A percentile compares a stretch with the other conserved stretches of the same genome.
These are phyloP conservation scores for Nasonia vitripennis DNA, from an alignment of 1,140 invertebrate genomes.

Conservation along the genomic window DNA sequence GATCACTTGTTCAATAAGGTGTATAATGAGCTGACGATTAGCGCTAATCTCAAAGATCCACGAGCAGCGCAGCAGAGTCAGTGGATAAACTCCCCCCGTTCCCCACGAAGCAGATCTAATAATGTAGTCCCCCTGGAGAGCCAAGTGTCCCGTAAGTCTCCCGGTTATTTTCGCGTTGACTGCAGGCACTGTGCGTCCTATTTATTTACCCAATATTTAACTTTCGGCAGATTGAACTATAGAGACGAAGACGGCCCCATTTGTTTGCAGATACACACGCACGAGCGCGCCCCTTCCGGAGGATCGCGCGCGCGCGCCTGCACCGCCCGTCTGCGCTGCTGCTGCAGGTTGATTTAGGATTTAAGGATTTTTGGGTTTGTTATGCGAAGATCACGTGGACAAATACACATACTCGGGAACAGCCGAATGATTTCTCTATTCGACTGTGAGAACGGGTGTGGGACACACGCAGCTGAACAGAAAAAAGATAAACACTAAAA, in stretches of 20 bases:
- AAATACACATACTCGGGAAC: slow-evolving; percentile 61
- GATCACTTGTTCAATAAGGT: not conserved
- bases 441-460: not conserved
- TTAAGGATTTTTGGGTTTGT: slow-evolving; percentile 71
- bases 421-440: slow-evolving; percentile 65
- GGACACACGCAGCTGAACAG: not conserved
- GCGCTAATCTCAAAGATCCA: not conserved
- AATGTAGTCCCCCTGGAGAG: not conserved
- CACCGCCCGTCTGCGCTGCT: slow-evolving; percentile 57
- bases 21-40: not conserved
- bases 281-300: not conserved
- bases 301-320: slow-evolving; percentile 37
- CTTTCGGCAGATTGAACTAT: slow-evolving; percentile 65
- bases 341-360: slow-evolving; percentile 73
- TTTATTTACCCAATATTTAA: slow-evolving; percentile 71
- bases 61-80: not conserved
- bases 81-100: not conserved
- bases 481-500: slow-evolving; percentile 24
- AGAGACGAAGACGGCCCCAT: slow-evolving; percentile 49
- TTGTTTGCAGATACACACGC: slow-evolving; percentile 64
- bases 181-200: slow-evolving; percentile 56
- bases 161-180: slow-evolving; percentile 57
- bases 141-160: slow-evolving; percentile 18
- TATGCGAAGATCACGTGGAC: slow-evolving; percentile 69
- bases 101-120: not conserved